Evolutionary conservation across 1,140 invertebrate genomes (phyloP), one percentile per base, ranked within the genome.

Genomic region (Drosophila equinoxialis): DNA sequence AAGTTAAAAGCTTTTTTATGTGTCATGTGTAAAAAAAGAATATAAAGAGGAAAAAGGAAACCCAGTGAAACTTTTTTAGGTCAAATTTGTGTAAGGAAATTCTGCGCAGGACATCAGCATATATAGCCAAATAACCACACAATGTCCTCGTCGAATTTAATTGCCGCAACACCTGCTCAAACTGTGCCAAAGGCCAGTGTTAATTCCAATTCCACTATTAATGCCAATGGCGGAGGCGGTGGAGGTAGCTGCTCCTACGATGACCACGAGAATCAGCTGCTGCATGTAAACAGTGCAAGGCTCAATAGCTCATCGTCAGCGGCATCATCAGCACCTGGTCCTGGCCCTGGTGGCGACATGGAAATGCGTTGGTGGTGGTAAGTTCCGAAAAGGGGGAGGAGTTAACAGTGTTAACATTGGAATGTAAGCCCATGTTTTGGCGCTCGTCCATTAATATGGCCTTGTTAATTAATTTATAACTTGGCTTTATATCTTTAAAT

Each of bases 331-430:
- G 83, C 83, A 10, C 83, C 83, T 11, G 83, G 83, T 14, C 76
- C 83, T 70, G 79, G 73, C 30, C 63, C 69, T 2, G 64, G 54
- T 14, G 65, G 65, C 45, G 82, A 86, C 6, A 73, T 67, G 61
- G 71, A 87, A 45, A 86, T 83, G 83, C 83, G 75, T 65, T 82
- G 79, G 83, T 87, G 84, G 83, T 87, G 83, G 83, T 87, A 87
- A 87, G 83, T 51, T 39, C 37, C 3, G 3, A 3, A 8, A 3
- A 8, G 7, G 14, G 45, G 14, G 14, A 1, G 3, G 17, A 8
- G 39, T n/a, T 35, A 33, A 65, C 30, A 30, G 5, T 66, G 37
- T 66, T 74, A 65, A 14, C 57, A 59, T 14, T 0, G 10, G 17
- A 33, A 42, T 30, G 14, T 23, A 60, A 48, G 30, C 54, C 1